Percentiles rank a stretch among this genome's conserved stretches.
Evolutionary conservation across 2,888 invertebrate genomes (phyloP).

Genomic region (Acanthosepion lycidas): DNA sequence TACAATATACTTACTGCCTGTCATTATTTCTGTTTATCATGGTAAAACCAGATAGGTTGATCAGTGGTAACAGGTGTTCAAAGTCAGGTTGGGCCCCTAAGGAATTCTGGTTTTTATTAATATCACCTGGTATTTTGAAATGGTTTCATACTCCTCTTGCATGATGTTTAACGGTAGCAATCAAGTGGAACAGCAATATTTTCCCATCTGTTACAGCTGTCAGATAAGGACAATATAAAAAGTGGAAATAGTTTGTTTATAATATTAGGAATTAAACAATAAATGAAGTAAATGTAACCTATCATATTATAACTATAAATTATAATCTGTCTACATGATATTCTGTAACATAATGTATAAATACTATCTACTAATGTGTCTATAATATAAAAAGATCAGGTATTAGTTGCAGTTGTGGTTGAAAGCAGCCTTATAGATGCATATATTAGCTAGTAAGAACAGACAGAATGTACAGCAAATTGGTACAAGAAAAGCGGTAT

Average conservation of each 20-base stretch:
- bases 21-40: neutral
- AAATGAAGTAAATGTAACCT: too few species aligned
- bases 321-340: too few species aligned
- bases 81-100: neutral
- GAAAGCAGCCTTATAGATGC: too few species aligned
- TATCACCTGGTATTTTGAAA: neutral
- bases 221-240: neutral
- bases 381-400: too few species aligned
- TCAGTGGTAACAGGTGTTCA: neutral
- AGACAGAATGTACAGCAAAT: too few species aligned
- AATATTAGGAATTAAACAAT: too few species aligned
- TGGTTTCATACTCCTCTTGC: neutral
- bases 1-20: neutral
- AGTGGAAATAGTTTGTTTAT: neutral
- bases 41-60: neutral
- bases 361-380: too few species aligned
- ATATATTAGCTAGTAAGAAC: too few species aligned
- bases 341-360: too few species aligned
- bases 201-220: neutral
- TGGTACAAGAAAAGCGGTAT: too few species aligned
- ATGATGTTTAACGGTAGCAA: neutral
- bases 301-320: too few species aligned
- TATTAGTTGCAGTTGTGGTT: too few species aligned
- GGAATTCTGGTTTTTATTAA: neutral
- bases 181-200: neutral